Percentiles rank a stretch among this genome's conserved stretches.
Conservation (phyloP, 2,113 vertebrate genomes). For the Pao palembangensis region DNA sequence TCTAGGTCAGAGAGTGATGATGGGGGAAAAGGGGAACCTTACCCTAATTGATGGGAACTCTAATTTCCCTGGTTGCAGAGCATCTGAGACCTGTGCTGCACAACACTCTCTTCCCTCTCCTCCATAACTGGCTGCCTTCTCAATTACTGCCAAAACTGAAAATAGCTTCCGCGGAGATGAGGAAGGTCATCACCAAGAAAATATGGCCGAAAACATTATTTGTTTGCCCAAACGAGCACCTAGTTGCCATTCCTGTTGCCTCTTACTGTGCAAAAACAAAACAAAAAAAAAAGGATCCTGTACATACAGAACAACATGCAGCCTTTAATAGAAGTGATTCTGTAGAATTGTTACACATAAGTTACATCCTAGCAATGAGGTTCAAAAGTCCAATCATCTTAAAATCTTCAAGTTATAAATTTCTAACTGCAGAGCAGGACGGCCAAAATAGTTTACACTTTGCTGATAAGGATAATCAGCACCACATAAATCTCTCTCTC, state of each 20-base stretch:
- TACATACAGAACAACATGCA: no score
- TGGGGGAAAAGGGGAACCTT: conserved; percentile 31
- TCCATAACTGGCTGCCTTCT: conserved; percentile 11
- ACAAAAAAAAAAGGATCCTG: no score
- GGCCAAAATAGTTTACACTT: not conserved
- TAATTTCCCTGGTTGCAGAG: conserved; percentile 30
- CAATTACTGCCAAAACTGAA: not conserved
- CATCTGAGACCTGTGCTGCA: conserved; percentile 14
- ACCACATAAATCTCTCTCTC: not conserved
- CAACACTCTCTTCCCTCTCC: conserved; percentile 20
- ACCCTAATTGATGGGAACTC: conserved; percentile 23
- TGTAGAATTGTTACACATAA: no score
- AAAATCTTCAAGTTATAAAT: no score
- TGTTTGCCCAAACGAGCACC: no score
- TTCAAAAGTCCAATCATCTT: no score
- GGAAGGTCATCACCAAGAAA: no score
- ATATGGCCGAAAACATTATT: no score
- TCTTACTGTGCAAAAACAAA: no score
- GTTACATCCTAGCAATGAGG: no score
- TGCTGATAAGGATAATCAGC: not conserved
- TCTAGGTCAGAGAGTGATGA: conserved; percentile 50
- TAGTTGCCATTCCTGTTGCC: no score
- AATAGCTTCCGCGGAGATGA: not conserved
- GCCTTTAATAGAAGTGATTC: no score
- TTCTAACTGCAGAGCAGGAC: not conserved